Conservation (phyloP, 2,113 vertebrate species). For the Chamaea fasciata region DNA sequence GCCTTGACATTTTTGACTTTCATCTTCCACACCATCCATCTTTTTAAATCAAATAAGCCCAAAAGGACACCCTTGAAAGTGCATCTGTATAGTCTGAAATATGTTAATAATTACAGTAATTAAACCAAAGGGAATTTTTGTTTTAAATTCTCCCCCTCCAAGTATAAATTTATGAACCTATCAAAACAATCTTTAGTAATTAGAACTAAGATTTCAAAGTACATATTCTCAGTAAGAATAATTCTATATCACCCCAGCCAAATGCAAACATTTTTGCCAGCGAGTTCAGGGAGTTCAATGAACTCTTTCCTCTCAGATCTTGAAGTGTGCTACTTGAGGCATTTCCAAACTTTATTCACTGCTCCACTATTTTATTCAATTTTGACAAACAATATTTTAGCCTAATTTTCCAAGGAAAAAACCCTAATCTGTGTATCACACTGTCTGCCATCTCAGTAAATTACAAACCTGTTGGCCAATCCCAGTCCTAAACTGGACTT, state of each 20-base stretch:
- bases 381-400: not conserved
- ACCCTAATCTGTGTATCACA: not conserved
- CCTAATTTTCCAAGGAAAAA: not conserved
- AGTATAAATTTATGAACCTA: slow-evolving; percentile 39
- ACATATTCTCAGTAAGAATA: not conserved
- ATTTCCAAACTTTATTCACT: not conserved
- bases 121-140: slow-evolving; percentile 85
- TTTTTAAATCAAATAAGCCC: slow-evolving; percentile 85
- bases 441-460: not conserved
- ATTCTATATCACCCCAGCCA: not conserved
- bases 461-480: not conserved
- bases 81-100: slow-evolving; percentile 79
- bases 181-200: slow-evolving; percentile 47
- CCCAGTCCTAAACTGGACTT: not conserved
- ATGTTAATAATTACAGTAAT: slow-evolving; percentile 91
- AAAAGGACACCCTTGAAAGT: slow-evolving; percentile 87
- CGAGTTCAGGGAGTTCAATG: not conserved
- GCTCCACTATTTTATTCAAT: not conserved
- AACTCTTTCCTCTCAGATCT: slow-evolving; percentile 2
- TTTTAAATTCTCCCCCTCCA: slow-evolving; percentile 70
- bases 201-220: slow-evolving; percentile 16
- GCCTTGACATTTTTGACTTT: slow-evolving; percentile 82
- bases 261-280: not conserved
- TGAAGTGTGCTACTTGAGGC: not conserved
- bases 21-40: slow-evolving; percentile 79